phyloP scores from a whole-genome alignment of 2,888 invertebrate genomes.

The Brachyptera putata region DNA sequence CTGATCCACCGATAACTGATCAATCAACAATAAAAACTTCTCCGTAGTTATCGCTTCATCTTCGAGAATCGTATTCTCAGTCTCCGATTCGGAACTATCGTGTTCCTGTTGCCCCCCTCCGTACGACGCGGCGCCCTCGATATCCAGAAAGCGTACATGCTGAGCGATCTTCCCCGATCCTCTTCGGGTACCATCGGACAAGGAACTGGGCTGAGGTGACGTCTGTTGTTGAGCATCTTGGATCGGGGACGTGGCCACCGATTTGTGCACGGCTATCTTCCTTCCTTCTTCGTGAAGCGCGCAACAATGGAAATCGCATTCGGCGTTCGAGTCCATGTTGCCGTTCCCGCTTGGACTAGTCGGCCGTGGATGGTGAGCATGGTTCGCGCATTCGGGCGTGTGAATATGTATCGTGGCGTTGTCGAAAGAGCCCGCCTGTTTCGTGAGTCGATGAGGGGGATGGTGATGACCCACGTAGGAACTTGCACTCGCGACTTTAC shows the following conservation, averaged over 20 bases:
- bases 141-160: constrained; percentile 76
- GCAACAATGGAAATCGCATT: constrained; percentile 95
- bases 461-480: constrained; percentile 41
- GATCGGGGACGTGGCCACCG: constrained; percentile 88
- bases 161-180: constrained; percentile 39
- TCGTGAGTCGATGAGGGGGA: constrained; percentile 47
- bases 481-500: constrained; percentile 45
- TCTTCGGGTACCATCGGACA: constrained; percentile 38
- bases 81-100: constrained; percentile 82
- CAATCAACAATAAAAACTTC: constrained; percentile 88
- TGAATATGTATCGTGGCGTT: constrained; percentile 73
- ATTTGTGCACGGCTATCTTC: constrained; percentile 86
- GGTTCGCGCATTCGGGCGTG: constrained; percentile 73
- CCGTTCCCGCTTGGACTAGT: constrained; percentile 60
- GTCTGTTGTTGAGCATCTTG: constrained; percentile 64
- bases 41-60: constrained; percentile 86
- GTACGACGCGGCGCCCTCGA: constrained; percentile 50
- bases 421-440: constrained; percentile 60
- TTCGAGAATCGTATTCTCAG: constrained; percentile 89
- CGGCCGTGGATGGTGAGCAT: constrained; percentile 62
- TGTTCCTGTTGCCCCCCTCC: constrained; percentile 39
- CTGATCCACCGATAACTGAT: constrained; percentile 88
- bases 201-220: constrained; percentile 41
- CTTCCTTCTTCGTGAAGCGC: constrained; percentile 90
- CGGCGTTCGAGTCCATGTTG: constrained; percentile 54